Conservation (phyloP, 2,113 vertebrate genomes). For the Oryzias curvinotus region DNA sequence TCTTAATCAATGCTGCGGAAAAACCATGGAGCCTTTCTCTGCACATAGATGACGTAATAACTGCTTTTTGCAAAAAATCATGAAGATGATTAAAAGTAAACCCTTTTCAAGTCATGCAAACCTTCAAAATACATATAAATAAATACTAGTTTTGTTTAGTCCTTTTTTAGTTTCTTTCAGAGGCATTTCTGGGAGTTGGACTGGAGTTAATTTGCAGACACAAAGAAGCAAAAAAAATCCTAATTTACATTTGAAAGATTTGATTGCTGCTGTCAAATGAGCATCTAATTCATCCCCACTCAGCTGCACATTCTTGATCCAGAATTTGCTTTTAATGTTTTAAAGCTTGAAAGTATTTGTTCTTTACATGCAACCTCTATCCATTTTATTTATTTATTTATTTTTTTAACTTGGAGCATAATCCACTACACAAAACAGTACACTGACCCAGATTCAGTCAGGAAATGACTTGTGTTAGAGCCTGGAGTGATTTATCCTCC, state of each 20-base stretch:
- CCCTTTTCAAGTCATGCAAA: not conserved
- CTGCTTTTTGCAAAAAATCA: too few relatives aligned
- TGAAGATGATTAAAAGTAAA: too few relatives aligned
- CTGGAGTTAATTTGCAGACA: slow-evolving; percentile 1
- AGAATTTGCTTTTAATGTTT: not conserved
- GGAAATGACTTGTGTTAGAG: slow-evolving; percentile 44
- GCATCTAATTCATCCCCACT: not conserved
- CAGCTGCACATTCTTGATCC: not conserved
- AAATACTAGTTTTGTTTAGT: slow-evolving; percentile 2
- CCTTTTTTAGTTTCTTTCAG: slow-evolving; percentile 14
- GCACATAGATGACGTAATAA: too few relatives aligned
- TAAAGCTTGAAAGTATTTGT: not conserved
- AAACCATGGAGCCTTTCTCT: too few relatives aligned
- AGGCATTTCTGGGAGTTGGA: slow-evolving; percentile 13
- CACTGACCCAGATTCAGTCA: slow-evolving; percentile 40
- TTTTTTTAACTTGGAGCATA: not conserved
- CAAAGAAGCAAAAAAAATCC: slow-evolving; percentile 19
- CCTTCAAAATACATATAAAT: not conserved
- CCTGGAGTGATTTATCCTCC: not conserved
- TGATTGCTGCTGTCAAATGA: slow-evolving; percentile 14
- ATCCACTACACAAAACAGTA: slow-evolving; percentile 1
- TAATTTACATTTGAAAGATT: slow-evolving; percentile 13
- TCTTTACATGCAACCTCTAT: not conserved
- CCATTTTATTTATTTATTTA: not conserved
- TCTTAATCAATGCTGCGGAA: too few relatives aligned